Conservation (phyloP, 2,888 invertebrate genomes). For the Stomorhina lunata region DNA sequence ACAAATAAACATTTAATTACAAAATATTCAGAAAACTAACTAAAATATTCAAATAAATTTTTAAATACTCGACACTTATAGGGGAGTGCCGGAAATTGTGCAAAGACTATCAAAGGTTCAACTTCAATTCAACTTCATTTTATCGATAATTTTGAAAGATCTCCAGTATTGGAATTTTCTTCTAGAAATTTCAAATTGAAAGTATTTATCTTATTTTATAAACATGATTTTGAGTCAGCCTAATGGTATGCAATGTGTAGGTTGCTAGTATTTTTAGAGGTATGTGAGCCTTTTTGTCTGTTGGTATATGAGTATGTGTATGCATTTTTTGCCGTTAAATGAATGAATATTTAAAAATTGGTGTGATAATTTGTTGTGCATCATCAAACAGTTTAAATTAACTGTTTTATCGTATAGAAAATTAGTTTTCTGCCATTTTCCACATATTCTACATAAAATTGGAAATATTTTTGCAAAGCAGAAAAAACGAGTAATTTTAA, state of each 20-base stretch:
- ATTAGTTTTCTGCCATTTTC: constrained; percentile 20
- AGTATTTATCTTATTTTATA: too few relatives aligned
- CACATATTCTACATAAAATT: not conserved
- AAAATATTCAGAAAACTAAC: not conserved
- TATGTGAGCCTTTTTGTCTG: not conserved
- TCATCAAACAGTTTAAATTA: constrained; percentile 56
- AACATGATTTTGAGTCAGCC: too few relatives aligned
- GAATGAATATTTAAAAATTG: constrained; percentile 42
- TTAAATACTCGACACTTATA: too few relatives aligned
- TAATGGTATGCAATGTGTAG: too few relatives aligned
- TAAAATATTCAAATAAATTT: not conserved
- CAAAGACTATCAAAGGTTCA: too few relatives aligned
- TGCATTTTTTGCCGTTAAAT: not conserved
- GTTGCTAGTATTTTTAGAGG: not conserved
- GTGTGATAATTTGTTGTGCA: constrained; percentile 54
- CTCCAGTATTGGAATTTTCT: too few relatives aligned
- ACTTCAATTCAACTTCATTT: too few relatives aligned
- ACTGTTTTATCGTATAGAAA: constrained; percentile 43
- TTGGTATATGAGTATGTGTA: not conserved
- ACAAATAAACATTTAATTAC: not conserved
- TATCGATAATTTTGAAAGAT: too few relatives aligned
- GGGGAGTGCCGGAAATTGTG: too few relatives aligned
- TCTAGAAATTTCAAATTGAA: too few relatives aligned
- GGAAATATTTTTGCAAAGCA: not conserved
- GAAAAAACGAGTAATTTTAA: not conserved